A percentile compares a stretch with the other conserved stretches of the same genome.
These are phyloP conservation scores for Odontomachus brunneus DNA, from an alignment of 1,140 invertebrate genomes.

Conservation along the genomic window DNA sequence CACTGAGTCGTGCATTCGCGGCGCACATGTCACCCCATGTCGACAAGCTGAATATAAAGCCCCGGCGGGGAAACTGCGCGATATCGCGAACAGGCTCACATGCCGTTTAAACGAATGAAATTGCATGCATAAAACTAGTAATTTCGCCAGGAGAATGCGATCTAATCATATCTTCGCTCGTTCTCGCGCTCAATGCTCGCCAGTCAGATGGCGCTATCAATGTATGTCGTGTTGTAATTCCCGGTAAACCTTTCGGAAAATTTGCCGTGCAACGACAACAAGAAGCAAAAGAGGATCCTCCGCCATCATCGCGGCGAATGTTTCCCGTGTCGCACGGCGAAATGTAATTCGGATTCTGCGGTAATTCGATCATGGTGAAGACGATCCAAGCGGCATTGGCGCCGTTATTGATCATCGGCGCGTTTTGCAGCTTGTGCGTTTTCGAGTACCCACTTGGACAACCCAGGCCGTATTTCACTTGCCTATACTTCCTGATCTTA, in stretches of 20 bases:
- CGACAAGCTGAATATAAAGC: neutral
- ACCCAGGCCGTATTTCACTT: too few relatives aligned
- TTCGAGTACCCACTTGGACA: too few relatives aligned
- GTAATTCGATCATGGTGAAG: neutral
- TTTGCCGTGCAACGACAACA: neutral
- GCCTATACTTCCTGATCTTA: too few relatives aligned
- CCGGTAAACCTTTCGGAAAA: neutral
- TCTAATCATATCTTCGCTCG: conserved; percentile 4
- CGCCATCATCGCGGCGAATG: neutral
- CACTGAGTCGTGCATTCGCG: neutral
- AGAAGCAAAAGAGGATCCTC: neutral
- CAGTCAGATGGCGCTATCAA: too few relatives aligned
- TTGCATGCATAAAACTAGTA: neutral
- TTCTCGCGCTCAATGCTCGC: neutral
- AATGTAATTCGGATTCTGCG: neutral
- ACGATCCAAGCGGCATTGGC: neutral
- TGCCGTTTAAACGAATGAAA: neutral
- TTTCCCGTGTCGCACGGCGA: neutral
- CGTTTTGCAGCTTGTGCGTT: too few relatives aligned
- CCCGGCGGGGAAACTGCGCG: neutral
- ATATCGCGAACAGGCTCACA: neutral
- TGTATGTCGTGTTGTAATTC: neutral
- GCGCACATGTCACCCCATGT: neutral
- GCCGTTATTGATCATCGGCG: conserved; percentile 9
- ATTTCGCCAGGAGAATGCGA: neutral